Evolutionary conservation across 2,797 vertebrate genomes (phyloP).

Genomic region (Halcyon badia): DNA sequence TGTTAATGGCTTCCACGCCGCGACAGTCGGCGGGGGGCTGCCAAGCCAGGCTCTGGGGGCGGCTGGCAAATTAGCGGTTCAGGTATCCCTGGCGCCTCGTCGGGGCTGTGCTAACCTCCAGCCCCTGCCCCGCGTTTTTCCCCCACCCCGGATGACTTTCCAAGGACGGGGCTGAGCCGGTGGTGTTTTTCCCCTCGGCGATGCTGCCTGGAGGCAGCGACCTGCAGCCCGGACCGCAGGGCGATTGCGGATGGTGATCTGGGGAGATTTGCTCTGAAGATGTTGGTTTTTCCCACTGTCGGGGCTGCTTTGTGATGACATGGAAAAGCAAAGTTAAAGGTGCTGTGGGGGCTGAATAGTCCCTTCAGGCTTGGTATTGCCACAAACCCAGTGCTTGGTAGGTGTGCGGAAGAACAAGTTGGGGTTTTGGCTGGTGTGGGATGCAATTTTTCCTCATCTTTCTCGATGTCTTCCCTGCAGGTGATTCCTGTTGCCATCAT

Average conservation of each 20-base stretch:
- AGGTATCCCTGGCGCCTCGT: conserved; percentile 76
- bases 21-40: conserved; percentile 66
- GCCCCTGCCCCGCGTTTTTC: conserved; percentile 45
- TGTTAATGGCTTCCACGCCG: conserved; percentile 82
- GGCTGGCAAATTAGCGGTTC: conserved; percentile 75
- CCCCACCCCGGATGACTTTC: conserved; percentile 32
- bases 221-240: accelerated
- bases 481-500: not conserved
- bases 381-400: not conserved
- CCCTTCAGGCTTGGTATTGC: not conserved
- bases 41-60: conserved; percentile 69
- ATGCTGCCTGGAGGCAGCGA: not conserved
- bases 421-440: not conserved
- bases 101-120: conserved; percentile 65
- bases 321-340: not conserved
- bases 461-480: not conserved
- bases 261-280: not conserved
- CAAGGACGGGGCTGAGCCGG: conserved; percentile 28
- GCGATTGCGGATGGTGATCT: not conserved
- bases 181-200: not conserved
- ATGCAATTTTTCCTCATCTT: not conserved
- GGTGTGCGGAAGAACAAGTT: not conserved
- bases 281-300: not conserved
- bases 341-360: not conserved
- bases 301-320: not conserved